These are phyloP conservation scores for Cremastinae sp. DNA, from an alignment of 2,888 invertebrate genomes.

Conservation along the genomic window DNA sequence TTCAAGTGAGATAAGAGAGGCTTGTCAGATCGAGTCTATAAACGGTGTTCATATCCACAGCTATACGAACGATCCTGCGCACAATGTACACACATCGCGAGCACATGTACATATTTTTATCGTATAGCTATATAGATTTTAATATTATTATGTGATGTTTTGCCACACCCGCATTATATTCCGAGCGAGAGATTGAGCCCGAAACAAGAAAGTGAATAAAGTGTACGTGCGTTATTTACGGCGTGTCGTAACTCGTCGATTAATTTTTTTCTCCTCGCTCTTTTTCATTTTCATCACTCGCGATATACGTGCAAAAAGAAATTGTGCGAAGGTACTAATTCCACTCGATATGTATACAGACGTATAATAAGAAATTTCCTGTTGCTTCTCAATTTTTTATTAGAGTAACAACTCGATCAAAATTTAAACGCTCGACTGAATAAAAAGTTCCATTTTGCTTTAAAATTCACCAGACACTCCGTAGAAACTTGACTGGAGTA, in stretches of 20 bases:
- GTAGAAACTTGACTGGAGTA: neutral
- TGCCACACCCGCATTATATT: conserved; percentile 53
- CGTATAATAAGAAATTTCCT: too few relatives aligned
- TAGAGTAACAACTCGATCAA: too few relatives aligned
- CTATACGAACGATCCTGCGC: conserved; percentile 12
- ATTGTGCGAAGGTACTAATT: neutral
- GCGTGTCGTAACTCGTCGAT: neutral
- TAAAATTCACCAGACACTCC: neutral
- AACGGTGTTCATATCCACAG: conserved; percentile 45
- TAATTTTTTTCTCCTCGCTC: neutral
- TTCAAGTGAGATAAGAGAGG: conserved; percentile 12
- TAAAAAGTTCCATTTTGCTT: conserved; percentile 15
- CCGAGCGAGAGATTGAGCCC: conserved; percentile 5
- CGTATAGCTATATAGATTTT: conserved; percentile 19
- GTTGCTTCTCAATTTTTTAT: too few relatives aligned
- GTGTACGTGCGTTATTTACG: conserved; percentile 10
- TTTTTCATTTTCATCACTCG: neutral
- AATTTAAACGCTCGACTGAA: neutral
- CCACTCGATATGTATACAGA: too few relatives aligned
- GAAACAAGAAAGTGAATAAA: conserved; percentile 20
- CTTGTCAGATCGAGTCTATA: conserved; percentile 56
- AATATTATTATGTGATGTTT: conserved; percentile 35
- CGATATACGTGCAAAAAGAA: neutral
- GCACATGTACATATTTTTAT: conserved; percentile 4
- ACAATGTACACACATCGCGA: conserved; percentile 1